Evolutionary conservation across 2,888 invertebrate genomes (phyloP), one percentile per base, ranked within the genome.

Genomic region (Synanthedon vespiformis): DNA sequence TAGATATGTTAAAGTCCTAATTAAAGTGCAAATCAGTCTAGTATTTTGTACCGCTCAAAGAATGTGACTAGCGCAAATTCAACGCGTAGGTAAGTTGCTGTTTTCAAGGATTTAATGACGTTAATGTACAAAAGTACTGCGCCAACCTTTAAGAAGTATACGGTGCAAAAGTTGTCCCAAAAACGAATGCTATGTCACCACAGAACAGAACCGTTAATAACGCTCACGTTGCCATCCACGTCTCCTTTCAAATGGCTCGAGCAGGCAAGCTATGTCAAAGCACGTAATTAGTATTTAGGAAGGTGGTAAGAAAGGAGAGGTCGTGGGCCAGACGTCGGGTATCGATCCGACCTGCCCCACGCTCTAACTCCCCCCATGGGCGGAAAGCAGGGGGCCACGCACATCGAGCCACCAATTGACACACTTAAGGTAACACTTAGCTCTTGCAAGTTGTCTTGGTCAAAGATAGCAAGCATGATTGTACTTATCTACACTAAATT

Each of bases 271-370:
- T 80, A 82, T 87, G 86, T 87, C 86, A 87, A 86, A 86, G 87
- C 85, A 81, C 84, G 86, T 87, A 87, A 87, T 87, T 87, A 87
- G 87, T 87, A 87, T 87, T 87, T 87, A 87, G 87, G 86, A 86
- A 87, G 86, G 86, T 86, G 85, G 86, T 85, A 87, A 86, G 86
- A 85, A 86, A 84, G 80, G 84, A 76, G 85, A 85, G 86, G 85
- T 85, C 84, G 85, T 79, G 82, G 84, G 85, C 89, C 89, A 90
- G 89, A 90, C 90, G 89, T 88, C 88, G 89, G 85, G 88, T 90
- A 90, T 90, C 90, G 90, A 90, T 89, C 88, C 89, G 89, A 89
- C 90, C 89, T 84, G 77, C 85, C 86, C 81, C 85, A 82, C 84
- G 75, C 74, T 72, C 16, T 14, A 48, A 13, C 54, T 54, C 49